Percentiles rank a stretch among this genome's conserved stretches.
Evolutionary conservation across 1,140 invertebrate genomes (phyloP).

Genomic region (Drosophila willistoni): DNA sequence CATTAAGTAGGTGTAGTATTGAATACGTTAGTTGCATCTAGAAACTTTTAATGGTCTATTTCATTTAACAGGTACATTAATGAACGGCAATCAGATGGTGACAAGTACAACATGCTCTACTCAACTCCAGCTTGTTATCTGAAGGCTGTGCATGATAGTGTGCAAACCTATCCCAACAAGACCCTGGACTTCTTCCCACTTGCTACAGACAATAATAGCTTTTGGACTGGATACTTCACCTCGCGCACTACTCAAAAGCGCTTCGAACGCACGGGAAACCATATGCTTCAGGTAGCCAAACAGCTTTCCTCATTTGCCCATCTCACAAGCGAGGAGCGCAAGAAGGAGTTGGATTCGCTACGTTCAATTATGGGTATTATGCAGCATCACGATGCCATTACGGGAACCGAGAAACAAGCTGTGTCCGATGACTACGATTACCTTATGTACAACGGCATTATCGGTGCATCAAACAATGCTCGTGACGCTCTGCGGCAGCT

Average conservation of each 20-base stretch:
- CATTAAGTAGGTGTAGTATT: conserved; percentile 87
- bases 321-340: conserved; percentile 32
- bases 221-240: conserved; percentile 98
- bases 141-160: conserved; percentile 90
- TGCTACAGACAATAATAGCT: conserved; percentile 90
- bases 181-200: conserved; percentile 96
- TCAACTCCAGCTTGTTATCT: conserved; percentile 96
- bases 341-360: conserved; percentile 69
- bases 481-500: conserved; percentile 62
- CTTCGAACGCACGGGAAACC: conserved; percentile 91
- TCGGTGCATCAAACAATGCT: conserved; percentile 39
- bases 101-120: conserved; percentile 84
- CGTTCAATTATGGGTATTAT: conserved; percentile 88
- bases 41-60: not conserved
- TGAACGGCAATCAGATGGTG: conserved; percentile 84
- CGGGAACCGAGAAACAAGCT: conserved; percentile 95
- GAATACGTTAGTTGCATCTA: accelerated
- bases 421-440: conserved; percentile 93
- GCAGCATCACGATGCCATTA: conserved; percentile 96
- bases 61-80: conserved; percentile 79
- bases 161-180: conserved; percentile 88
- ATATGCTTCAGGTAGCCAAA: conserved; percentile 89
- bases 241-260: conserved; percentile 93
- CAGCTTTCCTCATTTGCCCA: conserved; percentile 84
- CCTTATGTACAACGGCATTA: conserved; percentile 54